Base-by-base conservation (phyloP, 1,140 invertebrate species). In the Plectrocnemia conspersa region DNA sequence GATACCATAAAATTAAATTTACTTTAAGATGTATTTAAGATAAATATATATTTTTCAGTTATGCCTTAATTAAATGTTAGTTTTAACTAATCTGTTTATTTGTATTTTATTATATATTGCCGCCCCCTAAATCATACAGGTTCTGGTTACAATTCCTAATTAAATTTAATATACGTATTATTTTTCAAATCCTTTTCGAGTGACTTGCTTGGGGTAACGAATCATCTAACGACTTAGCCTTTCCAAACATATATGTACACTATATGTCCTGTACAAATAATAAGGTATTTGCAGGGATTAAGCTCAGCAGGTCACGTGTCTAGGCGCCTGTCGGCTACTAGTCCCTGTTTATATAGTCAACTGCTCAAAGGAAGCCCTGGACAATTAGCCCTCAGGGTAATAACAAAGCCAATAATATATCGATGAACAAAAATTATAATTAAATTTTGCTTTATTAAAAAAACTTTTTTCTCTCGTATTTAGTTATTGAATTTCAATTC, bases 211-310 rank as follows among this genome's bases (percentile, higher is more conserved):
- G n/a, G n/a, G n/a, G n/a, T n/a, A n/a, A n/a, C n/a, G n/a, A n/a
- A n/a, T n/a, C n/a, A n/a, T n/a, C n/a, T n/a, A n/a, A n/a, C 18
- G 35, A 38, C 18, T 38, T 38, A 16, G 35, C 35, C 13, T 38
- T 38, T 16, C 15, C 35, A 38, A 38, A 45, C 21, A 25, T 45
- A 45, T 27, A 36, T 36, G n/a, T 36, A 16, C 5, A 25, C 23
- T 13, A 45, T 45, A 22, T 45, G 21, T 45, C 13, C 23, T 45
- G 21, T 6, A 33, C 22, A 27, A 47, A 47, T 47, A 47, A 47
- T 47, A 47, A 47, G 45, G 27, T 47, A 47, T 47, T 47, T 47
- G 24, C 33, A 6, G 23, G 45, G 45, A 47, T 47, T 47, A 47
- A 32, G 45, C 10, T n/a, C 15, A 29, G 22, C 5, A 32, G 24